A percentile compares a stretch with the other conserved stretches of the same genome.
These are phyloP conservation scores for Thermophis baileyi DNA, from an alignment of 2,113 vertebrate genomes.

Conservation along the genomic window DNA sequence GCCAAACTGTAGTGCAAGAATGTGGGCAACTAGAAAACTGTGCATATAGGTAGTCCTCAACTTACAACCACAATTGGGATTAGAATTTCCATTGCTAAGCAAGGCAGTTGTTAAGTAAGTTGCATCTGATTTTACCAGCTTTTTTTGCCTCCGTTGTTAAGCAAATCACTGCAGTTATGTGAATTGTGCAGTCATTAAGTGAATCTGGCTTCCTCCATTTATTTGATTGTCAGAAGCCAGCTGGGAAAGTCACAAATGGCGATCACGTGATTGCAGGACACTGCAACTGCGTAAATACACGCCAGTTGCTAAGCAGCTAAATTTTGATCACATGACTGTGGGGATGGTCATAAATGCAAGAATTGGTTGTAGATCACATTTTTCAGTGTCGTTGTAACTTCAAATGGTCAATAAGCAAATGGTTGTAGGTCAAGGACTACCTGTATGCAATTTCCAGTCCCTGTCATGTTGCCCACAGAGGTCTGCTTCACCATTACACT, in stretches of 20 bases:
- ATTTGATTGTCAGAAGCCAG: not conserved
- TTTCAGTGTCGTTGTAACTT: too few relatives aligned
- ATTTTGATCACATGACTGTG: not conserved
- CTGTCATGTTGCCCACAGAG: not conserved
- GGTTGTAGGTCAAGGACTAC: not conserved
- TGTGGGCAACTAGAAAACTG: not conserved
- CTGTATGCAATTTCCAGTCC: not conserved
- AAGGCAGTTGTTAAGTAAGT: not conserved
- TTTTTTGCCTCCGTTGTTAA: not conserved
- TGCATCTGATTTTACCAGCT: not conserved
- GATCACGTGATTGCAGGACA: not conserved
- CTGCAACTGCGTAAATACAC: not conserved
- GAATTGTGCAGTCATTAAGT: not conserved
- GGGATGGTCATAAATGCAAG: not conserved
- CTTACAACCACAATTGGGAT: not conserved
- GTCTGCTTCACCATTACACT: not conserved
- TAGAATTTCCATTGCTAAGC: not conserved
- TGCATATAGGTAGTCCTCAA: not conserved
- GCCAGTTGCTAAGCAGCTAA: not conserved
- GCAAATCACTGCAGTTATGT: not conserved
- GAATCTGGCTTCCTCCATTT: not conserved
- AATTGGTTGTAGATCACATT: too few relatives aligned
- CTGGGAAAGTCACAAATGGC: not conserved
- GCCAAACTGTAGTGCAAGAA: not conserved
- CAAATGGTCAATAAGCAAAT: too few relatives aligned